These are phyloP conservation scores for Psittacula cyanocephala DNA, from an alignment of 2,113 vertebrate genomes.

Conservation along the genomic window DNA sequence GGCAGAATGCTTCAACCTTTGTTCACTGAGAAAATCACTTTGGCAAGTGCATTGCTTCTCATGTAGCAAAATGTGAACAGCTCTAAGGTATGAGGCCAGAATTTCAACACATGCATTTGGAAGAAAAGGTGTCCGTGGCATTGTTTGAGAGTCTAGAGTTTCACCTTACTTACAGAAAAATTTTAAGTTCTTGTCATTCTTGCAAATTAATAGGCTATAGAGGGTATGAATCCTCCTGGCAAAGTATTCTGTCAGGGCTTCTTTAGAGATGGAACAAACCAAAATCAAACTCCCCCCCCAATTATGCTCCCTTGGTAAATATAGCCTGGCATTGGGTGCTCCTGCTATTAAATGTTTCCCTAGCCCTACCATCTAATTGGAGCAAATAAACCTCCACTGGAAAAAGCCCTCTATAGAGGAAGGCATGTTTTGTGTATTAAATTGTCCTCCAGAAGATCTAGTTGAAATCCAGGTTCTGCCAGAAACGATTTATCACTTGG, in stretches of 20 bases:
- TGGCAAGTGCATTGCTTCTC: not conserved
- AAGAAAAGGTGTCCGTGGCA: not conserved
- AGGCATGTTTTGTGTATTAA: not conserved
- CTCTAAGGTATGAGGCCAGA: not conserved
- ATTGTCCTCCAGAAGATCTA: not conserved
- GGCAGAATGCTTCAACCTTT: not conserved
- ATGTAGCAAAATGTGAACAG: not conserved
- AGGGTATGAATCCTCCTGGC: not conserved
- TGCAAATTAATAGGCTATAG: not conserved
- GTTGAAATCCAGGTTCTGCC: not conserved
- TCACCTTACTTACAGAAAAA: not conserved
- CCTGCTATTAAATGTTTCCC: not conserved
- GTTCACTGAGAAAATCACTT: constrained; percentile 1
- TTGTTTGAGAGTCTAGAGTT: not conserved
- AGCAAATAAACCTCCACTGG: not conserved
- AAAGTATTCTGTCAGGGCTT: not conserved
- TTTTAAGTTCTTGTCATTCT: not conserved
- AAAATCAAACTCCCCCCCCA: not conserved
- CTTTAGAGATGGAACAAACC: not conserved
- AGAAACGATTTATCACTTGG: not conserved
- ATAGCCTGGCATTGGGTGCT: not conserved
- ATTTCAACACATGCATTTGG: not conserved
- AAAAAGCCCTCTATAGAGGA: not conserved
- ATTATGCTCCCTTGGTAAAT: not conserved
- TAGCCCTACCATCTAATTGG: not conserved